Percentiles rank a stretch among this genome's conserved stretches.
phyloP scores from a whole-genome alignment of 2,797 vertebrate genomes.

The Paguma larvata region DNA sequence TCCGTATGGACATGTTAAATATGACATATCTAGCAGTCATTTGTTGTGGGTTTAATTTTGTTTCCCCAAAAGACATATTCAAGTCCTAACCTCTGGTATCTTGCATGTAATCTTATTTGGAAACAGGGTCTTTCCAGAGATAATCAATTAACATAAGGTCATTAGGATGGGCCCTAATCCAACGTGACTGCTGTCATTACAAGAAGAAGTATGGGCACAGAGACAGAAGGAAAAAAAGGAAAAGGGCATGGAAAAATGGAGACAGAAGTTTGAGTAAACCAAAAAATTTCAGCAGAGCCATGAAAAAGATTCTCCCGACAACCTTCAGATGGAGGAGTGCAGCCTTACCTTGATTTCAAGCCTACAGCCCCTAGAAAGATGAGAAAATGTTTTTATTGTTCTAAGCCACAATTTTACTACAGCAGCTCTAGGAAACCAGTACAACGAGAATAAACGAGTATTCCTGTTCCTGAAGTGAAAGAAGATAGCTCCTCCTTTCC shows the following conservation, averaged over 20 bases:
- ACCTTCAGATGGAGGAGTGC: not conserved
- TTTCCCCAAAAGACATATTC: not conserved
- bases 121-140: not conserved
- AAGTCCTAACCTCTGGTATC: not conserved
- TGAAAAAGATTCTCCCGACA: not conserved
- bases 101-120: not conserved
- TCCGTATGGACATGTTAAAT: not conserved
- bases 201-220: not conserved
- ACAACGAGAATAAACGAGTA: not conserved
- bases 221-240: not conserved
- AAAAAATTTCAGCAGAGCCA: not conserved
- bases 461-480: not conserved
- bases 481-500: too few relatives aligned
- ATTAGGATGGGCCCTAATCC: not conserved
- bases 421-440: not conserved
- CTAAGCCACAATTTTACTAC: not conserved
- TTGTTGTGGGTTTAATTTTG: not conserved
- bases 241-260: not conserved
- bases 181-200: not conserved
- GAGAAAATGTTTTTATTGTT: not conserved
- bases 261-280: not conserved
- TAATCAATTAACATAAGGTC: not conserved
- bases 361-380: not conserved
- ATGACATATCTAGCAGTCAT: not conserved
- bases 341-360: not conserved